Conservation (phyloP, 2,888 invertebrate species). For the Pachymerium ferrugineum region DNA sequence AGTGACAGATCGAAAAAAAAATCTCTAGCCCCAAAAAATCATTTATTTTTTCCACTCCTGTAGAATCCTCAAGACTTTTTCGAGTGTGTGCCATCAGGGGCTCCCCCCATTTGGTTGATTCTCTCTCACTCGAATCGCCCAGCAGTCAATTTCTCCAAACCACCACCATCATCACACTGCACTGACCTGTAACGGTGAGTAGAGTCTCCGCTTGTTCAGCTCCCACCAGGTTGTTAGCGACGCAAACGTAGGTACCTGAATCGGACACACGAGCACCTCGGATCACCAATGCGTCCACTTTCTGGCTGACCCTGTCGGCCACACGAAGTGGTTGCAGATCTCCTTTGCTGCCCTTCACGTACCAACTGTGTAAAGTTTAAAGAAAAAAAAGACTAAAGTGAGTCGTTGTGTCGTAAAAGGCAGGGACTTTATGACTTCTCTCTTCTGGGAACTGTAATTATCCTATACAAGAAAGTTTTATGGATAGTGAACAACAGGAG, state of each 20-base stretch:
- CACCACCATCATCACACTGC: slow-evolving; percentile 20
- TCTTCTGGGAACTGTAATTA: slow-evolving; percentile 25
- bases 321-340: slow-evolving; percentile 62
- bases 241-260: slow-evolving; percentile 88
- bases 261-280: slow-evolving; percentile 85
- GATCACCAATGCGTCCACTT: slow-evolving; percentile 88
- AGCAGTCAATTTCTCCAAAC: slow-evolving; percentile 22
- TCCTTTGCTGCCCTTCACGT: slow-evolving; percentile 13
- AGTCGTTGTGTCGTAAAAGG: slow-evolving; percentile 20
- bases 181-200: slow-evolving; percentile 69
- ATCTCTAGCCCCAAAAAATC: background rate
- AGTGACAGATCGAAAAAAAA: background rate
- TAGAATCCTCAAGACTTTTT: background rate
- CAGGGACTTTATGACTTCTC: slow-evolving; percentile 15
- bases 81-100: background rate
- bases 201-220: slow-evolving; percentile 86
- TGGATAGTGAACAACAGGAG: slow-evolving; percentile 15
- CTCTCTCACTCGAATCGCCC: slow-evolving; percentile 16
- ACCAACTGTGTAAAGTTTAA: slow-evolving; percentile 31
- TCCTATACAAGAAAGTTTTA: slow-evolving; percentile 27
- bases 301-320: slow-evolving; percentile 83
- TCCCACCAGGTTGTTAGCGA: slow-evolving; percentile 90
- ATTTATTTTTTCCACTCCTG: background rate
- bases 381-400: slow-evolving; percentile 22
- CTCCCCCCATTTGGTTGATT: background rate